Base-by-base conservation (phyloP, 2,797 vertebrate species). In the Anas flavirostris region DNA sequence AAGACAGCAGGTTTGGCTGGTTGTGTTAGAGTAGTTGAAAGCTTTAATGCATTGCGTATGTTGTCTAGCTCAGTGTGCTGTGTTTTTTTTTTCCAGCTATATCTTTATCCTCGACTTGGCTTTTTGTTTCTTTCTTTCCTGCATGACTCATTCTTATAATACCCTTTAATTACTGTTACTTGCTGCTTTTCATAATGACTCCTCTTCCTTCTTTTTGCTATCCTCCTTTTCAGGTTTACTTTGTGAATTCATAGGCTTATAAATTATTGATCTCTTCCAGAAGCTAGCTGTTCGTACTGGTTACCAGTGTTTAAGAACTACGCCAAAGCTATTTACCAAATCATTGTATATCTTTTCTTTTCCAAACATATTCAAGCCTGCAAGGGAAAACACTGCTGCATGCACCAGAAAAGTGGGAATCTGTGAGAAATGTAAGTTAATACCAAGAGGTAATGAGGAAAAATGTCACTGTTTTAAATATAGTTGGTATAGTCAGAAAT, bases 81-180 rank as follows among this genome's bases (percentile, higher is more conserved):
- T 39, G 37, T 17, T 17, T 63, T 29, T 63, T 29, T 64, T 80
- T 88, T 48, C 46, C 70, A 46, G 55, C 1, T 1, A 1, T 68
- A 18, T 89, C 91, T 86, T 81, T 75, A 43, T 76, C 53, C 22
- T 78, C 46, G 31, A 16, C 69, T 81, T 81, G 19, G 56, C 44
- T 58, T 91, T 94, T 77, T 86, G 62, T 83, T 88, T 91, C 73
- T 76, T 79, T 74, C 63, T 67, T 88, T 79, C 66, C 82, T 46
- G 5, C 10, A 31, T 93, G 90, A 94, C 82, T 96, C 69, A 82
- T 59, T 73, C 74, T 82, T 68, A 4, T 33, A 33, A 73, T n/a
- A 82, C 1, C 14, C 26, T 16, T 69, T 86, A 78, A 63, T 90
- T 92, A 73, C 66, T 60, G 43, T 92, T 92, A 85, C 73, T 80